Conservation (phyloP, 2,888 invertebrate genomes). For the Lysandra bellargus region DNA sequence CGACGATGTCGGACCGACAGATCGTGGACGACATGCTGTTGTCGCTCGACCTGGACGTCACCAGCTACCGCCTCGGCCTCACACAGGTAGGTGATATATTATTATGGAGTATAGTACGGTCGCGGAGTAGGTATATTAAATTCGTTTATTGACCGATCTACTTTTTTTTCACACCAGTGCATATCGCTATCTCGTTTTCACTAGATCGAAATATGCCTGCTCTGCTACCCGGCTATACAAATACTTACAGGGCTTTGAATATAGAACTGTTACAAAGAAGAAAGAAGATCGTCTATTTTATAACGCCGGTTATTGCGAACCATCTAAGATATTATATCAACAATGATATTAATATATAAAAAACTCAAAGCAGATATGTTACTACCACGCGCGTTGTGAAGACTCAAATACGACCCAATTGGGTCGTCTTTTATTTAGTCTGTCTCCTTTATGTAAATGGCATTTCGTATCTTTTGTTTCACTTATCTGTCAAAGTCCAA, state of each 20-base stretch:
- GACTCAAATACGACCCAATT: too few species aligned
- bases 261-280: background rate
- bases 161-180: background rate
- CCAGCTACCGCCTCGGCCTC: constrained; percentile 93
- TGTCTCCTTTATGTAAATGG: too few species aligned
- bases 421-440: too few species aligned
- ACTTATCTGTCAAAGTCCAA: too few species aligned
- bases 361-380: too few species aligned
- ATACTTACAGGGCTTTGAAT: background rate
- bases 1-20: constrained; percentile 78
- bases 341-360: too few species aligned
- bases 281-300: background rate
- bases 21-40: constrained; percentile 92
- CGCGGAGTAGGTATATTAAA: background rate
- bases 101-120: background rate
- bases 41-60: constrained; percentile 90
- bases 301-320: background rate
- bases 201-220: background rate
- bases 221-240: background rate
- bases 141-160: background rate
- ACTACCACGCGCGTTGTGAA: too few species aligned
- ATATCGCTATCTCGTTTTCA: background rate
- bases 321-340: background rate
- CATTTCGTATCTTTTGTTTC: too few species aligned
- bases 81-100: constrained; percentile 87